Percentiles rank a stretch among this genome's conserved stretches.
phyloP scores from a whole-genome alignment of 2,888 invertebrate species.

The Lottia scabra region DNA sequence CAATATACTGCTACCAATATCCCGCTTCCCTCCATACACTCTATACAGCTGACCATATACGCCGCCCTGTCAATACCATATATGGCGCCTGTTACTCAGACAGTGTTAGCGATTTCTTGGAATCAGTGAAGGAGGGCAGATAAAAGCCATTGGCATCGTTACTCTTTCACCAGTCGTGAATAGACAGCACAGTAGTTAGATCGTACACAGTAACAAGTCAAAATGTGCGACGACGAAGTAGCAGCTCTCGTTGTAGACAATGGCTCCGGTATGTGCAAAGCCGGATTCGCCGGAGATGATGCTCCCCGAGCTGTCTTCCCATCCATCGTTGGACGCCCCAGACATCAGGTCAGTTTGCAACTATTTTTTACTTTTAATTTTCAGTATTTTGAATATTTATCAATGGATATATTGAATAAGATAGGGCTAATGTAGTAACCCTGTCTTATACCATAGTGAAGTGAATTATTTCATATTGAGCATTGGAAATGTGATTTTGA shows the following conservation, averaged over 20 bases:
- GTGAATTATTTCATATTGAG: too few relatives aligned
- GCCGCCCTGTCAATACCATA: not conserved
- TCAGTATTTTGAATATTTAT: too few relatives aligned
- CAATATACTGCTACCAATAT: too few relatives aligned
- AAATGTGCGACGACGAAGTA: constrained; percentile 4
- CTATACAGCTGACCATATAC: not conserved
- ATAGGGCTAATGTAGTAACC: too few relatives aligned
- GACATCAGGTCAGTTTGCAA: constrained; percentile 22
- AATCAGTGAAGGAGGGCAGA: constrained; percentile 7
- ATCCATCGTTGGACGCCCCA: constrained; percentile 26
- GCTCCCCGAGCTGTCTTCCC: constrained; percentile 28
- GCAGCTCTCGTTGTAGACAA: constrained; percentile 7
- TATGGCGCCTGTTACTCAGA: not conserved
- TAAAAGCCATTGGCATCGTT: constrained; percentile 3
- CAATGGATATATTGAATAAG: too few relatives aligned
- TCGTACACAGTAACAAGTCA: not conserved
- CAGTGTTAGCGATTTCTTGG: not conserved
- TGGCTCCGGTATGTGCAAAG: constrained; percentile 21
- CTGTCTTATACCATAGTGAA: too few relatives aligned
- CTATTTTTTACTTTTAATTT: not conserved
- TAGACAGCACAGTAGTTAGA: constrained; percentile 6
- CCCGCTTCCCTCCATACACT: too few relatives aligned
- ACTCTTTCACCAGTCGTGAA: constrained; percentile 1
- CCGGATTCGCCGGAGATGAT: constrained; percentile 28
- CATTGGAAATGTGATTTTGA: too few relatives aligned